Base-by-base conservation (phyloP, 1,140 invertebrate species). In the Drosophila pseudoananassae region DNA sequence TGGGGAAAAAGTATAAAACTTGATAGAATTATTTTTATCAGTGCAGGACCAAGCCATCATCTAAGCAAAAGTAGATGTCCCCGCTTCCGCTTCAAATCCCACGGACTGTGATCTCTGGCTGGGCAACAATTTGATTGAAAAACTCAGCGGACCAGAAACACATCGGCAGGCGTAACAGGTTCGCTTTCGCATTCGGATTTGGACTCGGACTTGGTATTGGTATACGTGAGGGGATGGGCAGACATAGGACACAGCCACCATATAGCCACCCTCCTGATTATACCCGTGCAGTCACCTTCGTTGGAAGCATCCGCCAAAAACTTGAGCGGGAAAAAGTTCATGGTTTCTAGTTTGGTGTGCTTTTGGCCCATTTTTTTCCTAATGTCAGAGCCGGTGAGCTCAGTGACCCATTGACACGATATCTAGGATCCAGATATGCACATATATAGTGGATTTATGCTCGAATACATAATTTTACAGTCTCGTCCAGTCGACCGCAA, bases 41-140 rank as follows among this genome's bases (percentile, higher is more conserved):
- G 23, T 69, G 40, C 15, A 20, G 3, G 51, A 1, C 40, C 51
- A 5, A 47, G 43, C 31, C 17, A 64, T 64, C 25, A 51, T 58
- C 25, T 47, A 36, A 66, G 50, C 51, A 50, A 47, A 69, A 23
- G 15, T 63, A 49, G 33, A 55, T 47, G 29, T 66, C 10, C 43
- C 50, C 40, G 63, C 66, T 70, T 55, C 65, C 68, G 66, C 46
- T 27, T 70, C 51, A 46, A 45, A 20, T 50, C 68, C 40, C 36
- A 20, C 15, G 23, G 65, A 36, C 64, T 87, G 61, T 84, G 77
- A 81, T 85, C 82, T 80, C 58, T 84, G 74, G 54, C 60, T 60
- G 79, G 77, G 74, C 78, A 87, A 65, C 72, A 55, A 88, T 88
- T 88, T 87, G 82, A 87, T 87, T 87, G 82, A 80, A 88, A 85